Conservation (phyloP, 1,140 invertebrate species). For the Panagrolaimus sp. region DNA sequence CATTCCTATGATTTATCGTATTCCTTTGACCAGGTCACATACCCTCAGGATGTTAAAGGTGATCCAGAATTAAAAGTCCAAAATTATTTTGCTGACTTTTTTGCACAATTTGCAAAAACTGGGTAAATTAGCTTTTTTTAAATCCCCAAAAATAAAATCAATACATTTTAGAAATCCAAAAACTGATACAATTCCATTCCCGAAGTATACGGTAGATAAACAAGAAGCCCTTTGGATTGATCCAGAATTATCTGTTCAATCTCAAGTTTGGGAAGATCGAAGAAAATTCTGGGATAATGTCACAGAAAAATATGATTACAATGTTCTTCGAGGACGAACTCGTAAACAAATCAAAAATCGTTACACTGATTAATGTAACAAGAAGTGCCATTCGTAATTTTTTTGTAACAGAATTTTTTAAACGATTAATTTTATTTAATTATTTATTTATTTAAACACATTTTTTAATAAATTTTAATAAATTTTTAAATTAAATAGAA, state of each 20-base stretch:
- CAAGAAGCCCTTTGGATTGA: constrained; percentile 6
- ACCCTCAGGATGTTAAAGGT: neutral
- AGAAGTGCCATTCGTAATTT: no score
- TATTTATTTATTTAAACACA: no score
- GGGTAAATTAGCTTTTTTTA: neutral
- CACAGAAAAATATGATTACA: neutral
- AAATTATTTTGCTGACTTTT: neutral
- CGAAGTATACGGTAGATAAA: neutral
- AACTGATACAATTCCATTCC: neutral
- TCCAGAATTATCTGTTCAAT: neutral
- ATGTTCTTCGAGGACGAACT: neutral
- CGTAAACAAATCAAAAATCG: no score
- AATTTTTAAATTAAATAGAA: no score
- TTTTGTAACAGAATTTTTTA: no score
- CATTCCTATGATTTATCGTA: constrained; percentile 10
- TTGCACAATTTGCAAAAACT: neutral
- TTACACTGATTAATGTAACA: no score
- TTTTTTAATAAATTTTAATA: no score
- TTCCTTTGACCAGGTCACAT: neutral
- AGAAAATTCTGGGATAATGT: neutral
- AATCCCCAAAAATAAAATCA: neutral
- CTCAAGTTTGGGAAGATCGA: neutral
- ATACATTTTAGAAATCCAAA: neutral
- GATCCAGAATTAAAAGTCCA: neutral
- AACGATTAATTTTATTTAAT: no score